These are phyloP conservation scores for Ectemnius continuus DNA, from an alignment of 2,888 invertebrate genomes.

Conservation along the genomic window DNA sequence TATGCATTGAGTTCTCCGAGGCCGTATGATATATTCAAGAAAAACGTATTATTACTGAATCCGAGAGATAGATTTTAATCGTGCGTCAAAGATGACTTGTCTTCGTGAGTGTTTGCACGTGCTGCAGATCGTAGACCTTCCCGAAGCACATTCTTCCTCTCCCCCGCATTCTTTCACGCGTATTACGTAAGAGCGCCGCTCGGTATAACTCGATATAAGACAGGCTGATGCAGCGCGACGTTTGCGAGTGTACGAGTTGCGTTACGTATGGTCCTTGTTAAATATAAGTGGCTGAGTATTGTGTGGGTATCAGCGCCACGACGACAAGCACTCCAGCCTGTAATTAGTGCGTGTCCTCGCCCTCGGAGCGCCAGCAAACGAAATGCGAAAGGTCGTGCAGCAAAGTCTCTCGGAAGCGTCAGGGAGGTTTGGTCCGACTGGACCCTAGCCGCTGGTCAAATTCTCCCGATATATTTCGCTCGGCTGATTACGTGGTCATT, in stretches of 20 bases:
- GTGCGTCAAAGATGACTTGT: background rate
- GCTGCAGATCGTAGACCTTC: conserved; percentile 65
- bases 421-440: no score
- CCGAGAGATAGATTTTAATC: background rate
- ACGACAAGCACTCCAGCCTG: no score
- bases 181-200: conserved; percentile 51
- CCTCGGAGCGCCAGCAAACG: no score
- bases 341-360: conserved; percentile 14
- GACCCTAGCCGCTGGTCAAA: no score
- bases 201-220: conserved; percentile 20
- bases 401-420: no score
- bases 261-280: conserved; percentile 6
- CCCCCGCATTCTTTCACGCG: background rate
- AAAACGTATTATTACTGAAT: no score
- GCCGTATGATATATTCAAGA: no score
- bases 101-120: conserved; percentile 48
- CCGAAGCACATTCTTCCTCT: conserved; percentile 29
- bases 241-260: conserved; percentile 39
- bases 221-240: conserved; percentile 49
- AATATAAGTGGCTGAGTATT: conserved; percentile 12
- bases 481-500: no score
- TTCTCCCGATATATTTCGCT: no score
- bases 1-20: no score
- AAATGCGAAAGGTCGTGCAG: no score
- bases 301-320: no score